A percentile compares a stretch with the other conserved stretches of the same genome.
phyloP scores from a whole-genome alignment of 1,140 invertebrate genomes.

The Sycophaga agraensis region DNA sequence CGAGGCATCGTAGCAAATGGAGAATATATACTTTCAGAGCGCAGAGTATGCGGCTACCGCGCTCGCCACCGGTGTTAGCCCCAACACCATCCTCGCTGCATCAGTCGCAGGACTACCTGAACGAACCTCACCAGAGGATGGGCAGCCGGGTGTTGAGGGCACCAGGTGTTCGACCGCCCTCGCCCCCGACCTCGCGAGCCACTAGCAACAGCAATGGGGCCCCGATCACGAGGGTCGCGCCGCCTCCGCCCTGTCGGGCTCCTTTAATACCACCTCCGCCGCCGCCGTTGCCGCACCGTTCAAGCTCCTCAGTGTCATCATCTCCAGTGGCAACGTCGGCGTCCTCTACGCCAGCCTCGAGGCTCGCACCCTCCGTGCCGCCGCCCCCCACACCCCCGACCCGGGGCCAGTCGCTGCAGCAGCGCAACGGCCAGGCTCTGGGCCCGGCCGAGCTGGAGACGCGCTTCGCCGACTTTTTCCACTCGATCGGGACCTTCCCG shows the following conservation, averaged over 20 bases:
- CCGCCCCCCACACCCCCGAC: conserved; percentile 43
- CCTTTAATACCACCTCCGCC: conserved; percentile 52
- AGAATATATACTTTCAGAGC: conserved; percentile 47
- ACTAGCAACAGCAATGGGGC: conserved; percentile 4
- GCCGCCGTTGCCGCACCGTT: conserved; percentile 48
- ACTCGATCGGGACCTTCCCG: conserved; percentile 56
- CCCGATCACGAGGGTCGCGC: conserved; percentile 37
- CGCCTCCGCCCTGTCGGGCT: conserved; percentile 41
- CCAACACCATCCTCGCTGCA: conserved; percentile 54
- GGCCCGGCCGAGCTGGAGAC: conserved; percentile 54
- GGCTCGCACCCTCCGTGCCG: conserved; percentile 40
- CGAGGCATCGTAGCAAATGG: not conserved
- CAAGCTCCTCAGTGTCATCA: too few species aligned
- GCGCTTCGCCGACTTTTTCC: conserved; percentile 58
- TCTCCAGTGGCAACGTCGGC: not conserved
- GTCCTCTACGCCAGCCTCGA: conserved; percentile 41
- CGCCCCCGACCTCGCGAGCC: conserved; percentile 47
- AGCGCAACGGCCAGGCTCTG: conserved; percentile 40
- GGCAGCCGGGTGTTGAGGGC: conserved; percentile 47
- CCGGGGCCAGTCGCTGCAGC: conserved; percentile 37
- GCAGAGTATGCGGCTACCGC: conserved; percentile 60
- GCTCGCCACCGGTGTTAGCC: conserved; percentile 56
- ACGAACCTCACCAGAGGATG: conserved; percentile 42
- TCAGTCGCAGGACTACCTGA: conserved; percentile 59
- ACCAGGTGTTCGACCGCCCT: conserved; percentile 51